Evolutionary conservation across 2,888 invertebrate genomes (phyloP).

Genomic region (Yponomeuta sedellus): DNA sequence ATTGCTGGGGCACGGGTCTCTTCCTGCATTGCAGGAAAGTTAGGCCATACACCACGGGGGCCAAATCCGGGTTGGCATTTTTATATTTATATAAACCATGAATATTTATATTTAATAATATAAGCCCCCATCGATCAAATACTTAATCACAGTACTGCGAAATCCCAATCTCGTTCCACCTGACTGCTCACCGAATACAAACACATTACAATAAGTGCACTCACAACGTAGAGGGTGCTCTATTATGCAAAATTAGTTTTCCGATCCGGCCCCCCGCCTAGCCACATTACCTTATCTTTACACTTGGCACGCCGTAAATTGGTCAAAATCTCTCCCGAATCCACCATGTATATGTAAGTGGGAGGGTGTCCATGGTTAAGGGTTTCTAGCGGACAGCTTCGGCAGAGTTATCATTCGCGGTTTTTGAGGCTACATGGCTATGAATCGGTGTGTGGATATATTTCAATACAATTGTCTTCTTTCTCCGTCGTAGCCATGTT

Average conservation of each 20-base stretch:
- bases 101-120: no score
- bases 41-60: no score
- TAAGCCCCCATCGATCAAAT: neutral
- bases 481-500: no score
- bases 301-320: slow-evolving; percentile 75
- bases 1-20: no score
- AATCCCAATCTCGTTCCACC: slow-evolving; percentile 8
- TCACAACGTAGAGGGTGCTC: neutral
- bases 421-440: no score
- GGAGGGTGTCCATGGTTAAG: slow-evolving; percentile 36
- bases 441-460: neutral
- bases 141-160: neutral
- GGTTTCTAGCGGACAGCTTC: neutral
- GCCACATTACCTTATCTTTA: slow-evolving; percentile 73
- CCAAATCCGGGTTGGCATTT: no score
- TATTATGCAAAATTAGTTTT: slow-evolving; percentile 69
- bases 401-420: no score
- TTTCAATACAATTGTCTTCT: no score
- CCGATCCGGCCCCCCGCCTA: slow-evolving; percentile 46
- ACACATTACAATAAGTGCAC: slow-evolving; percentile 14
- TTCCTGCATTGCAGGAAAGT: no score
- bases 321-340: slow-evolving; percentile 73
- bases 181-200: slow-evolving; percentile 8
- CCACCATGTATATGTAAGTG: slow-evolving; percentile 53
- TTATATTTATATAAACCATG: no score